Base-by-base conservation (phyloP, 2,888 invertebrate species). In the Ferdinandea cuprea region DNA sequence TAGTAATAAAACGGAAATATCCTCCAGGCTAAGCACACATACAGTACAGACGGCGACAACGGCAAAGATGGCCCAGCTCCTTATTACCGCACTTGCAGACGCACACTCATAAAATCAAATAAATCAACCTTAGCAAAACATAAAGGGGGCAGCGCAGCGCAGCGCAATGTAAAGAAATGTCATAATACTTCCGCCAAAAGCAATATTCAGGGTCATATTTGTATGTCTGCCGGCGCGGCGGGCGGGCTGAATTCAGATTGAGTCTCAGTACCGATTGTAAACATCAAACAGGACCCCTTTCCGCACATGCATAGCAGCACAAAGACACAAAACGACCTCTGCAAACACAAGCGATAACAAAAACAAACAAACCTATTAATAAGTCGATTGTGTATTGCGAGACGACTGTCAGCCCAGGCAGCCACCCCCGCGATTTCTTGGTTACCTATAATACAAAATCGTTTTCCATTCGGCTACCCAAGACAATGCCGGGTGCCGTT, bases 311-410 rank as follows among this genome's bases (percentile, higher is more conserved):
- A n/a, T n/a, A n/a, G n/a, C n/a, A n/a, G 54, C 40, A 44, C 6
- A 37, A 6, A 32, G 44, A 15, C 1, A 17, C 30, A 30, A 42
- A 66, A 13, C 68, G 66, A 66, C 72, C 77, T 63, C 72, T 46
- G 30, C 68, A 73, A 77, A 68, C 68, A 83, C 40, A 48, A 68
- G 35, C 72, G 73, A 79, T 79, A 73, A 79, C 68, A 83, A 77
- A 83, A 83, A 77, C 83, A 83, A 83, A 83, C 83, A 83, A 78
- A 83, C 77, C 83, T 78, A 83, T 83, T 83, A 83, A 83, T 83
- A 83, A 83, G 83, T 83, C 83, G 81, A 83, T 72, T 77, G 81
- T 77, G 81, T 72, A 61, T 50, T 72, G 50, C 48, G 66, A 72
- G 81, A 77, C 80, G 73, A 15, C 48, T 28, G 35, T 21, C 17